These are phyloP conservation scores for Delphinus delphis DNA, from an alignment of 2,113 vertebrate genomes.

Conservation along the genomic window DNA sequence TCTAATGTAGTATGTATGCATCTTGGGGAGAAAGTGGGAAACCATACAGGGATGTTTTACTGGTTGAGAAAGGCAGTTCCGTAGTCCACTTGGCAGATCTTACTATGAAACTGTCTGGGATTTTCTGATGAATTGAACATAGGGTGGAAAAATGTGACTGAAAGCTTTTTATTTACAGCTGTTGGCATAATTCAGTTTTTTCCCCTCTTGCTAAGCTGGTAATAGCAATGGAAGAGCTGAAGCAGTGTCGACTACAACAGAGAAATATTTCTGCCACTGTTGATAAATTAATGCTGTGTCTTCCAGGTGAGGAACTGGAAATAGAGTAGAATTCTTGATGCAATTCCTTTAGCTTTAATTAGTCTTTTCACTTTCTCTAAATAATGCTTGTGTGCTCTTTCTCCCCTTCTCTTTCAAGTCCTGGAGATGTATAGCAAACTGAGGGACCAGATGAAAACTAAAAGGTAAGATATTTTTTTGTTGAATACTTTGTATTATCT, in stretches of 20 bases:
- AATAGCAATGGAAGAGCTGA: conserved; percentile 93
- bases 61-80: conserved; percentile 32
- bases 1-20: background rate
- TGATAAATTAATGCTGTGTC: conserved; percentile 94
- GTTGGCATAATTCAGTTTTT: conserved; percentile 52
- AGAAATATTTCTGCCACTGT: conserved; percentile 96
- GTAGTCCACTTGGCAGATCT: conserved; percentile 17
- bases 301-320: conserved; percentile 89
- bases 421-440: conserved; percentile 98
- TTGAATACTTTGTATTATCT: background rate
- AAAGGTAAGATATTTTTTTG: conserved; percentile 87
- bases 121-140: conserved; percentile 41
- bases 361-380: conserved; percentile 19
- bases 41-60: conserved; percentile 33
- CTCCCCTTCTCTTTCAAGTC: conserved; percentile 84
- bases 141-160: conserved; percentile 52
- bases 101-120: background rate
- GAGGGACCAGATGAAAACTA: conserved; percentile 96
- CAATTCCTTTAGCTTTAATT: background rate
- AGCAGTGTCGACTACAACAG: conserved; percentile 94
- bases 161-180: conserved; percentile 55
- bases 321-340: background rate
- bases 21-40: conserved; percentile 19
- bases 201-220: conserved; percentile 84
- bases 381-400: conserved; percentile 48